Conservation (phyloP, 2,888 invertebrate genomes). For the Chloromyia formosa region DNA sequence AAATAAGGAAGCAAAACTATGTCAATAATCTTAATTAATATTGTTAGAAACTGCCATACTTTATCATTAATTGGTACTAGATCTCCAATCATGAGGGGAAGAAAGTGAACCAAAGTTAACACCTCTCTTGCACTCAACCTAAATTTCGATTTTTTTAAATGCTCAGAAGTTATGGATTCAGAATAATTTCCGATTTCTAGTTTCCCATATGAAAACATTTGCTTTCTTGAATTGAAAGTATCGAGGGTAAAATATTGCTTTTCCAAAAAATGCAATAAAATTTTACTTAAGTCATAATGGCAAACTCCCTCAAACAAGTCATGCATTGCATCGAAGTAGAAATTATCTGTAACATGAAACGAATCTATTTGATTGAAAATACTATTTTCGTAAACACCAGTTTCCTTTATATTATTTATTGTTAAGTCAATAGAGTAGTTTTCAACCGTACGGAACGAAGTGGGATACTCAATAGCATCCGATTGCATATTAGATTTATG, state of each 20-base stretch:
- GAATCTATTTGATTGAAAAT: slow-evolving; percentile 46
- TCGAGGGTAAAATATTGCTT: slow-evolving; percentile 43
- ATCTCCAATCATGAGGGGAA: slow-evolving; percentile 50
- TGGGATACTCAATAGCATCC: slow-evolving; percentile 1
- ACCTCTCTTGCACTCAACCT: not conserved
- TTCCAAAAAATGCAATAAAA: slow-evolving; percentile 29
- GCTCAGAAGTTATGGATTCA: slow-evolving; percentile 31
- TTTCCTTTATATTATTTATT: not conserved
- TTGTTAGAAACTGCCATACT: slow-evolving; percentile 48
- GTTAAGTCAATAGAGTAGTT: slow-evolving; percentile 25
- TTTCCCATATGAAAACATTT: slow-evolving; percentile 45
- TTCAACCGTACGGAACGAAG: not conserved
- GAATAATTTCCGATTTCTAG: slow-evolving; percentile 44
- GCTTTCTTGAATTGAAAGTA: slow-evolving; percentile 39
- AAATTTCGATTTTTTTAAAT: slow-evolving; percentile 24
- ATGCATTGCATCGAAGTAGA: slow-evolving; percentile 35
- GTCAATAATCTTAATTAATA: not conserved
- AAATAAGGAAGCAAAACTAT: too few relatives aligned
- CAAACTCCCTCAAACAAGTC: slow-evolving; percentile 47
- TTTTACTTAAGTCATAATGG: slow-evolving; percentile 38
- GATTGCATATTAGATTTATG: not conserved
- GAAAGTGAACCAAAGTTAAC: not conserved
- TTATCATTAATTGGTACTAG: slow-evolving; percentile 47
- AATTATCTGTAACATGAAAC: slow-evolving; percentile 46
- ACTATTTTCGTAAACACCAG: slow-evolving; percentile 38